Evolutionary conservation across 2,113 vertebrate genomes (phyloP), one percentile per base, ranked within the genome.

Genomic region (Orthonyx spaldingii): DNA sequence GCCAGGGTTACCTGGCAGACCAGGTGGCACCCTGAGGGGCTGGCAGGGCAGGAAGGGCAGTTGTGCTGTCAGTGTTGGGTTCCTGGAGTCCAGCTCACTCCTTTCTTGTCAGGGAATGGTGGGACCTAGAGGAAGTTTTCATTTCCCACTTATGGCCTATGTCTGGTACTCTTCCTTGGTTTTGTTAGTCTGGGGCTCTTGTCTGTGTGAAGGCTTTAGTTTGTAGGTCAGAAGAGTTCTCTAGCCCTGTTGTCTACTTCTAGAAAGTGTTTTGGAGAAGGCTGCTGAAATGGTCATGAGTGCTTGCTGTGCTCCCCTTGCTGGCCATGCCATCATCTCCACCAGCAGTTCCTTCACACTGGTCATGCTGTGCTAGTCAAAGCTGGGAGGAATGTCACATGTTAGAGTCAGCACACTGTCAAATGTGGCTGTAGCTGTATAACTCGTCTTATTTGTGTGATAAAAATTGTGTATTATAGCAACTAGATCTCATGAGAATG

Each of bases 231-330:
- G 72, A 53, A 70, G 13, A 30, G 33, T 42, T 65, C n/a, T 77
- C 26, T n/a, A 11, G 66, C 35, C 11, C 33, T 16, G 3, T 24
- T 46, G 5, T 39, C n/a, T 15, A 0, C 50, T 46, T 10, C 42
- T 65, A 20, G 74, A 10, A 79, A 24, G 7, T 6, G 26, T 70
- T 78, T 37, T 59, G n/a, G 27, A 47, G 59, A 35, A 71, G 55
- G 56, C 61, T 64, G 39, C 65, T 78, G 65, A 37, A 16, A 12
- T 35, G 23, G 17, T 41, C 24, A 3, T 1, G 20, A 11, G 16
- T 27, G 53, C 47, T 72, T 78, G 33, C 11, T 1, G 10, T 61
- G 61, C 65, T 79, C 8, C 32, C 2, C 26, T 60, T 82, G 23
- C 44, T 30, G 75, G 22, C 44, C 28, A 3, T 64, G 72, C 50